Percentiles rank a stretch among this genome's conserved stretches.
Evolutionary conservation across 2,797 vertebrate species (phyloP).

Genomic region (Agapornis canus): DNA sequence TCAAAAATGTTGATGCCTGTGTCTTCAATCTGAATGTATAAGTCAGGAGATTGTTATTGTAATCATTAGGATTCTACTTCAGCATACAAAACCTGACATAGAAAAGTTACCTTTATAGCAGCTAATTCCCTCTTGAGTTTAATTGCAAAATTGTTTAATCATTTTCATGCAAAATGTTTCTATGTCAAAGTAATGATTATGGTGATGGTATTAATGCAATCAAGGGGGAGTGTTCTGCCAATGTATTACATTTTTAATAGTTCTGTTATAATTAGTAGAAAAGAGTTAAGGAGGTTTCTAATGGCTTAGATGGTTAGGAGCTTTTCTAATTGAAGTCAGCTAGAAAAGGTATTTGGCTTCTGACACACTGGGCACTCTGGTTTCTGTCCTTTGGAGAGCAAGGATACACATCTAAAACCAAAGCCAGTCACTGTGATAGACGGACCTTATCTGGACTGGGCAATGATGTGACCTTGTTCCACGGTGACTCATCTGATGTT

Average conservation of each 20-base stretch:
- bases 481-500: fast-evolving
- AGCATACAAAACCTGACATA: neutral
- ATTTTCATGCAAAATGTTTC: neutral
- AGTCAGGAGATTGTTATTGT: neutral
- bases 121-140: neutral
- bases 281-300: neutral
- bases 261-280: neutral
- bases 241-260: neutral
- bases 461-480: neutral
- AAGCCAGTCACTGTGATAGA: fast-evolving
- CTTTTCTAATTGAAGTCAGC: neutral
- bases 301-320: neutral
- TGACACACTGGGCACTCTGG: fast-evolving
- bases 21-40: neutral
- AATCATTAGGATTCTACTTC: neutral
- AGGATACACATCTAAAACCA: neutral
- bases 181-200: neutral
- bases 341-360: neutral
- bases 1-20: neutral
- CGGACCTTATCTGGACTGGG: neutral
- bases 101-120: neutral
- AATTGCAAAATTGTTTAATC: neutral
- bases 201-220: neutral
- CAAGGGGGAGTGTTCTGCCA: neutral
- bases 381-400: neutral